Conservation (phyloP, 2,797 vertebrate species). For the Phaenicophaeus curvirostris region DNA sequence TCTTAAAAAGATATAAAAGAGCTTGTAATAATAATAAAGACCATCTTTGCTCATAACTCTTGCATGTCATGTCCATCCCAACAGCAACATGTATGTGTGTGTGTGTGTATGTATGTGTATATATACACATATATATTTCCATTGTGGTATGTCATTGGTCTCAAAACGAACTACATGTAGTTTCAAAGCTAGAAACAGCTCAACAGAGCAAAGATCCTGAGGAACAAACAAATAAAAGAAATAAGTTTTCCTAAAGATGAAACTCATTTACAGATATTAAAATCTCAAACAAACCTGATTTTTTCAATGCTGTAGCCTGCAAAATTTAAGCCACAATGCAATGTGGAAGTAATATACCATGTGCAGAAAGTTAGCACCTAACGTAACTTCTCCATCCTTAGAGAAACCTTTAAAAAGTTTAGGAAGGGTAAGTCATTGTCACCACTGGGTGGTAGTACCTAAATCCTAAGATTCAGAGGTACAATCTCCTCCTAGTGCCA, state of each 20-base stretch:
- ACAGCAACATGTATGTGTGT: too few species aligned
- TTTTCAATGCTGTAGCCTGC: neutral
- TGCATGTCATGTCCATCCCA: too few species aligned
- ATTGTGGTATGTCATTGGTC: neutral
- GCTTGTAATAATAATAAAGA: too few species aligned
- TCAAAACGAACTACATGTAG: neutral
- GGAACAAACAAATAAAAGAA: neutral
- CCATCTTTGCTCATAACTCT: too few species aligned
- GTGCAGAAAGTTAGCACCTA: neutral
- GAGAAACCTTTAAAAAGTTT: neutral
- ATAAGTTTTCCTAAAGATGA: neutral
- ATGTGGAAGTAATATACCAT: neutral
- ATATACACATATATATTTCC: neutral
- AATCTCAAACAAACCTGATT: neutral
- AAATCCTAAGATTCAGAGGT: neutral
- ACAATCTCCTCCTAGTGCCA: neutral
- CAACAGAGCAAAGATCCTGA: neutral
- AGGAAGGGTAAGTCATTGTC: neutral
- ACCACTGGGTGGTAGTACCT: neutral
- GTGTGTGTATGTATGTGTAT: rapidly evolving
- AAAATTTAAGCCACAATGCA: neutral
- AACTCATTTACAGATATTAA: neutral
- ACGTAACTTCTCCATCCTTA: neutral
- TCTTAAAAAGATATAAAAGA: too few species aligned
- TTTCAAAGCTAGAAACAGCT: neutral